A percentile compares a stretch with the other conserved stretches of the same genome.
phyloP scores from a whole-genome alignment of 2,113 vertebrate genomes.

The Apistogramma diplotaenia region DNA sequence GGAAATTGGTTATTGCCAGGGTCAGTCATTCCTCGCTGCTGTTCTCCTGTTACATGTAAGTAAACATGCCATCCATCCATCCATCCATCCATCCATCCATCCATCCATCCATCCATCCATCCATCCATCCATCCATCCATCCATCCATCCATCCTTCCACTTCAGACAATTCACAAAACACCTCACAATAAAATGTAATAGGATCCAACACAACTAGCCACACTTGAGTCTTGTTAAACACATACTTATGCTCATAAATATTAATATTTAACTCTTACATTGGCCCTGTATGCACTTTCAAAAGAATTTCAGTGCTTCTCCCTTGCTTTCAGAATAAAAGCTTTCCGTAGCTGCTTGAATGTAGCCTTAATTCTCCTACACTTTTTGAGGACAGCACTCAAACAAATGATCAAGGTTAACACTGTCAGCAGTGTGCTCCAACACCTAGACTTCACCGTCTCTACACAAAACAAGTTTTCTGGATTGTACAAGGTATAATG shows the following conservation, averaged over 20 bases:
- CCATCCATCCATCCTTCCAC: not conserved
- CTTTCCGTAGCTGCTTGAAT: not conserved
- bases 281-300: not conserved
- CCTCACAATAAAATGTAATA: not conserved
- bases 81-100: not conserved
- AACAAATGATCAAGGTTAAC: not conserved
- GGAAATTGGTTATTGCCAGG: slow-evolving; percentile 98
- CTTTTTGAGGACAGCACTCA: not conserved
- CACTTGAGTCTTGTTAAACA: not conserved
- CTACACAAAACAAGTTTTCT: not conserved
- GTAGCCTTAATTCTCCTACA: not conserved
- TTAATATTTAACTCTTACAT: not conserved
- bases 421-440: not conserved
- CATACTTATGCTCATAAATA: not conserved
- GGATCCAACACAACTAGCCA: not conserved
- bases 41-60: slow-evolving; percentile 96
- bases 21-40: slow-evolving; percentile 96
- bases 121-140: too few relatives aligned
- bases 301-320: not conserved
- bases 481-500: not conserved
- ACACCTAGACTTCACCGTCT: not conserved
- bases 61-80: slow-evolving; percentile 48
- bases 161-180: not conserved
- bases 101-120: not conserved
- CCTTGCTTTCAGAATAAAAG: not conserved